These are phyloP conservation scores for Paragorgia papillata DNA, from an alignment of 92 coral and sea anemone genomes.

Conservation along the genomic window DNA sequence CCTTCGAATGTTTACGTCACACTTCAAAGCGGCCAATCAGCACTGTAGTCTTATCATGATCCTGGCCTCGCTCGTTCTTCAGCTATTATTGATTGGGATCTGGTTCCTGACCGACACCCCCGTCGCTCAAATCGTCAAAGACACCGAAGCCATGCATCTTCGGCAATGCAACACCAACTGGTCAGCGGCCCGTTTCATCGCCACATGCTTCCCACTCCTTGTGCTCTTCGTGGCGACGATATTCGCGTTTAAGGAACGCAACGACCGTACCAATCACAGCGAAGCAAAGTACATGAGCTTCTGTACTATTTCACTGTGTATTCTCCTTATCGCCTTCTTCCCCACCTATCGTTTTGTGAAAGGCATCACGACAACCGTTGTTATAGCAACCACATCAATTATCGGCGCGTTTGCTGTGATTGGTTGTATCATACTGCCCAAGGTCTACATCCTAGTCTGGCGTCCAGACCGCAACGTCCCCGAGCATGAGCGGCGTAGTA, in stretches of 20 bases:
- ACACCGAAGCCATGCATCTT: conserved; percentile 61
- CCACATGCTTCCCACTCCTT: conserved; percentile 65
- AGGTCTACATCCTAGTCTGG: conserved; percentile 73
- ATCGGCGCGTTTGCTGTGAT: conserved; percentile 77
- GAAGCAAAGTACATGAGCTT: conserved; percentile 92
- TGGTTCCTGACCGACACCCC: conserved; percentile 70
- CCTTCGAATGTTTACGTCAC: conserved; percentile 66
- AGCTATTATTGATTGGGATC: conserved; percentile 64
- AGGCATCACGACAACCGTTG: conserved; percentile 79
- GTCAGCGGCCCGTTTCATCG: conserved; percentile 63
- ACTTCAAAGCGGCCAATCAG: conserved; percentile 49
- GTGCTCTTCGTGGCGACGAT: conserved; percentile 76
- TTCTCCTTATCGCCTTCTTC: conserved; percentile 80
- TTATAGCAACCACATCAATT: conserved; percentile 73
- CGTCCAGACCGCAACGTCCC: conserved; percentile 67
- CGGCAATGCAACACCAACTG: conserved; percentile 75
- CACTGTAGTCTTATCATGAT: conserved; percentile 55
- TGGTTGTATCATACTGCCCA: conserved; percentile 85
- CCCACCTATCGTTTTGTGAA: conserved; percentile 91
- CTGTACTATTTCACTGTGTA: conserved; percentile 84
- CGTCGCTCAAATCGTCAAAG: conserved; percentile 53
- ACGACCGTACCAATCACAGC: conserved; percentile 73
- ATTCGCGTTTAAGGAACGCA: conserved; percentile 80
- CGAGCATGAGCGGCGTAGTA: conserved; percentile 21
- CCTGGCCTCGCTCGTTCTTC: conserved; percentile 54